These are phyloP conservation scores for Onychostoma macrolepis DNA, from an alignment of 2,113 vertebrate species.

Conservation along the genomic window DNA sequence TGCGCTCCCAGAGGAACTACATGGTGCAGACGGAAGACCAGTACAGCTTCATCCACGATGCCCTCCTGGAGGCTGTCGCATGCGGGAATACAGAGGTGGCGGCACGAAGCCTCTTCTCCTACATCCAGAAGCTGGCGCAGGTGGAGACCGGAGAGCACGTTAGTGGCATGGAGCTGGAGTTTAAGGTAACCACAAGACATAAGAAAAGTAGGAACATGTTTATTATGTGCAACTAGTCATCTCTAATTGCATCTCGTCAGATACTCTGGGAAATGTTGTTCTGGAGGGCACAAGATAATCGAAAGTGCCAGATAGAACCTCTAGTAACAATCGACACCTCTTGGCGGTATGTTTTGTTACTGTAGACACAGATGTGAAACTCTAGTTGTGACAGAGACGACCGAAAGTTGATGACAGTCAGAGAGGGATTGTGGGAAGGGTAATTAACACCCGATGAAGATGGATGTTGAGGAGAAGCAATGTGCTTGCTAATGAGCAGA, in stretches of 20 bases:
- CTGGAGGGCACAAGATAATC: background rate
- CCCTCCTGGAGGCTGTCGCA: slow-evolving; percentile 94
- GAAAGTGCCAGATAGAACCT: background rate
- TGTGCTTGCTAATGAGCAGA: slow-evolving; percentile 66
- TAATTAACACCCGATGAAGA: slow-evolving; percentile 77
- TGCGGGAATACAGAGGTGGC: slow-evolving; percentile 97
- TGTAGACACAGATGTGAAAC: slow-evolving; percentile 30
- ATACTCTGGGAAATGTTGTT: background rate
- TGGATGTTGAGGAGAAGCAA: slow-evolving; percentile 64
- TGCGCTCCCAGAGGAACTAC: slow-evolving; percentile 96
- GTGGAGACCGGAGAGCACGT: slow-evolving; percentile 92
- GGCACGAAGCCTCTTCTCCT: slow-evolving; percentile 91
- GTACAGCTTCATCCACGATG: slow-evolving; percentile 99
- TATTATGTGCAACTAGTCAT: background rate
- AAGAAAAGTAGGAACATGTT: background rate
- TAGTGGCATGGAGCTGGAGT: slow-evolving; percentile 98
- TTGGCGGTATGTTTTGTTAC: slow-evolving; percentile 53
- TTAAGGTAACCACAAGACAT: slow-evolving; percentile 82
- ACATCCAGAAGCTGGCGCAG: slow-evolving; percentile 95
- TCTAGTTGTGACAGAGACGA: slow-evolving; percentile 47
- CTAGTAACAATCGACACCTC: slow-evolving; percentile 33
- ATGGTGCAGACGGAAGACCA: slow-evolving; percentile 99
- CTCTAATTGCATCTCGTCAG: slow-evolving; percentile 2
- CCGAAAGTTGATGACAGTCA: slow-evolving; percentile 43
- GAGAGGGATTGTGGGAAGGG: slow-evolving; percentile 52